phyloP scores from a whole-genome alignment of 2,113 vertebrate species.

The Loxodonta africana region DNA sequence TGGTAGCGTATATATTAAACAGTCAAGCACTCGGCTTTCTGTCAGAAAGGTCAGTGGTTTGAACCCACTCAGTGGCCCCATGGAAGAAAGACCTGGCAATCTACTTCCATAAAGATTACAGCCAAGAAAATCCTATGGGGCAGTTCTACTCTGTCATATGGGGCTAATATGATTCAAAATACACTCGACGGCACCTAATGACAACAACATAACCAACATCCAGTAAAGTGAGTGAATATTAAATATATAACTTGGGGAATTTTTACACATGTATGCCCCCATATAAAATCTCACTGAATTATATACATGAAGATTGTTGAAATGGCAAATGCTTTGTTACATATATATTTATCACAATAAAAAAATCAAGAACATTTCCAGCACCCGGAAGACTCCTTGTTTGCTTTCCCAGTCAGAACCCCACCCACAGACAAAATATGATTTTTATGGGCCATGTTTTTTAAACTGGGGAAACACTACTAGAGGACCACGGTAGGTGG shows the following conservation, averaged over 20 bases:
- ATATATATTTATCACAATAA: no score
- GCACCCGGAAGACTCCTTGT: neutral
- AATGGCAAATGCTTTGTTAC: neutral
- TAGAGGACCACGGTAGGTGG: neutral
- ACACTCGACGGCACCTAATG: neutral
- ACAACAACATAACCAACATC: neutral
- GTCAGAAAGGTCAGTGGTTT: neutral
- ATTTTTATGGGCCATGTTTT: neutral
- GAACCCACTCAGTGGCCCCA: neutral
- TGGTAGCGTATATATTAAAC: neutral
- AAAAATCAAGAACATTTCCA: neutral
- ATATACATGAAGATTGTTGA: neutral
- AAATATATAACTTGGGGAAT: neutral
- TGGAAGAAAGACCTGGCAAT: neutral
- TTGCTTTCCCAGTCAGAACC: neutral
- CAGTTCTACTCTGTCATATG: neutral
- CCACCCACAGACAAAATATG: neutral
- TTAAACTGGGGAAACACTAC: neutral
- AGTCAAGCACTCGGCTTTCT: neutral
- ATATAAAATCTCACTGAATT: neutral
- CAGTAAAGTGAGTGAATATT: neutral
- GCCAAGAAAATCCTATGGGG: neutral
- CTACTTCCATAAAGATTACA: neutral
- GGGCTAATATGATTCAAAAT: no score
- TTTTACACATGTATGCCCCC: neutral